These are phyloP conservation scores for Ancistrus triradiatus DNA, from an alignment of 2,113 vertebrate genomes.

Conservation along the genomic window DNA sequence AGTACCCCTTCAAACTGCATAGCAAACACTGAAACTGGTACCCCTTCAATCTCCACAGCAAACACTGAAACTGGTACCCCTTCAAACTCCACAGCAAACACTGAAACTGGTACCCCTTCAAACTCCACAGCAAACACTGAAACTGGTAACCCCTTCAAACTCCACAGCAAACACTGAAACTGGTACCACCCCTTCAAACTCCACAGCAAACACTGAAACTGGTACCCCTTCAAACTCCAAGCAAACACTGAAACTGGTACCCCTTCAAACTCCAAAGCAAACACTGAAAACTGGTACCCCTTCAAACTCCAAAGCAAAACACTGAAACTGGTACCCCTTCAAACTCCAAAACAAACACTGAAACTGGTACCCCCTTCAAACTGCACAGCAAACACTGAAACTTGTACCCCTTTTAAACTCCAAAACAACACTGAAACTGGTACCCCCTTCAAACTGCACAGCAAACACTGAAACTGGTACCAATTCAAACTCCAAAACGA, in stretches of 20 bases:
- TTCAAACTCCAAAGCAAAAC: background rate
- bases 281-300: background rate
- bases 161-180: background rate
- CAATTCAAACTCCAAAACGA: too few species aligned
- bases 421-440: too few species aligned
- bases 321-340: background rate
- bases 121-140: too few species aligned
- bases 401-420: background rate
- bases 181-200: background rate
- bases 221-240: constrained; percentile 17
- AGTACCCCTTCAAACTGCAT: background rate
- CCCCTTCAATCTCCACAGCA: background rate
- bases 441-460: too few species aligned
- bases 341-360: background rate
- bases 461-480: background rate
- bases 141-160: background rate
- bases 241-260: background rate
- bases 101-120: too few species aligned
- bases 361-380: background rate
- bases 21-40: background rate
- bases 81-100: background rate
- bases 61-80: background rate
- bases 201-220: constrained; percentile 24
- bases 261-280: background rate
- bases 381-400: background rate